A percentile compares a stretch with the other conserved stretches of the same genome.
Evolutionary conservation across 2,888 invertebrate species (phyloP).

Genomic region (Zygothrica quintamaculata): DNA sequence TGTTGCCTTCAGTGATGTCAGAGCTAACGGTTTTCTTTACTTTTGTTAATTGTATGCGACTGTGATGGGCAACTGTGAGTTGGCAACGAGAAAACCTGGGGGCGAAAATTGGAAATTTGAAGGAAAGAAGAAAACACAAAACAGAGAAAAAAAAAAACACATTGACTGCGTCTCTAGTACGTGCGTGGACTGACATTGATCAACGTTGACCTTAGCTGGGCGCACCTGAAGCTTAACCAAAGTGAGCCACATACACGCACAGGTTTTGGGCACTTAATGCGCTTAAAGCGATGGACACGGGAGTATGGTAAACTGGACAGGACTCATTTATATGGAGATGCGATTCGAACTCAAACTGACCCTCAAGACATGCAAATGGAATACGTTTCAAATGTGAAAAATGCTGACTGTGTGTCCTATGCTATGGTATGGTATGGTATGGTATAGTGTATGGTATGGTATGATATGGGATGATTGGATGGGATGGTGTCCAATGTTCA

Average conservation of each 20-base stretch:
- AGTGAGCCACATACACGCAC: neutral
- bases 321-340: slow-evolving; percentile 67
- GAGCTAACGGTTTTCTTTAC: slow-evolving; percentile 26
- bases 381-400: slow-evolving; percentile 57
- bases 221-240: slow-evolving; percentile 12
- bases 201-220: slow-evolving; percentile 54
- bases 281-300: slow-evolving; percentile 58
- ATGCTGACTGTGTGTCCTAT: slow-evolving; percentile 50
- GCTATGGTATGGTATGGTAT: slow-evolving; percentile 3
- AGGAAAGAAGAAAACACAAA: too few species aligned
- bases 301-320: neutral
- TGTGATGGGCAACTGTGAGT: slow-evolving; percentile 14
- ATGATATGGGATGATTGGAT: too few species aligned
- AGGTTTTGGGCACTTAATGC: slow-evolving; percentile 54
- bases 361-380: slow-evolving; percentile 68
- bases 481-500: too few species aligned
- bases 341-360: slow-evolving; percentile 33
- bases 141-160: too few species aligned
- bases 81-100: neutral
- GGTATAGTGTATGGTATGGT: too few species aligned
- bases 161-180: slow-evolving; percentile 6
- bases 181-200: slow-evolving; percentile 66
- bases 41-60: slow-evolving; percentile 55
- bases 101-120: neutral
- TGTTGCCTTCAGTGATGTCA: neutral